phyloP scores from a whole-genome alignment of 2,888 invertebrate genomes.

The Hemaris fuciformis region DNA sequence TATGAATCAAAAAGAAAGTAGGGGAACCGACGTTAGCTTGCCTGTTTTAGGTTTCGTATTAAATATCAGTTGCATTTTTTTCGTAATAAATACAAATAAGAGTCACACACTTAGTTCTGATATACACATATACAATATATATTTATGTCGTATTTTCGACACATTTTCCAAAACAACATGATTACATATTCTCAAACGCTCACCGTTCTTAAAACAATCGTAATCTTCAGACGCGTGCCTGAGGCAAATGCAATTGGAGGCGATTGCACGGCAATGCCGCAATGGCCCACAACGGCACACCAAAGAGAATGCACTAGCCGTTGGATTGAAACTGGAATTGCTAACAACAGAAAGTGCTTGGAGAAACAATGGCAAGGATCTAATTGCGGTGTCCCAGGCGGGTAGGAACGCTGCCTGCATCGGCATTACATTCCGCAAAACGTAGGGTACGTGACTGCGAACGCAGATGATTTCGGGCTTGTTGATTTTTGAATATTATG shows the following conservation, averaged over 20 bases:
- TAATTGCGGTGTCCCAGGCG: slow-evolving; percentile 30
- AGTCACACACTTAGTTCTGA: too few relatives aligned
- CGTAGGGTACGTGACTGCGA: not conserved
- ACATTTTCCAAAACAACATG: not conserved
- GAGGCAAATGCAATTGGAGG: slow-evolving; percentile 25
- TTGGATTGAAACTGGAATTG: slow-evolving; percentile 51
- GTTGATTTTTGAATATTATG: not conserved
- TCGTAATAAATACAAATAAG: too few relatives aligned
- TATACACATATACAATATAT: too few relatives aligned
- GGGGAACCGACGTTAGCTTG: too few relatives aligned
- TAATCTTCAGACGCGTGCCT: slow-evolving; percentile 7
- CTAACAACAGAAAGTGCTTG: slow-evolving; percentile 53
- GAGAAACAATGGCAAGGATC: slow-evolving; percentile 52
- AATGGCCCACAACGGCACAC: slow-evolving; percentile 24
- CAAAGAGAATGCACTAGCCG: slow-evolving; percentile 42
- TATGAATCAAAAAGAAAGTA: too few relatives aligned
- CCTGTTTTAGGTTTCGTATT: too few relatives aligned
- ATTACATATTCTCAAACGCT: not conserved
- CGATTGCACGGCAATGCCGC: slow-evolving; percentile 29
- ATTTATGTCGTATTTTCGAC: too few relatives aligned
- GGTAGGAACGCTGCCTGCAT: slow-evolving; percentile 39
- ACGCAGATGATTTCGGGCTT: not conserved
- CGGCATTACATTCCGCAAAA: slow-evolving; percentile 35
- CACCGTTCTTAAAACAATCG: not conserved
- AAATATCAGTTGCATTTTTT: too few relatives aligned